Conservation (phyloP, 1,140 invertebrate species). For the Coboldia fuscipes region DNA sequence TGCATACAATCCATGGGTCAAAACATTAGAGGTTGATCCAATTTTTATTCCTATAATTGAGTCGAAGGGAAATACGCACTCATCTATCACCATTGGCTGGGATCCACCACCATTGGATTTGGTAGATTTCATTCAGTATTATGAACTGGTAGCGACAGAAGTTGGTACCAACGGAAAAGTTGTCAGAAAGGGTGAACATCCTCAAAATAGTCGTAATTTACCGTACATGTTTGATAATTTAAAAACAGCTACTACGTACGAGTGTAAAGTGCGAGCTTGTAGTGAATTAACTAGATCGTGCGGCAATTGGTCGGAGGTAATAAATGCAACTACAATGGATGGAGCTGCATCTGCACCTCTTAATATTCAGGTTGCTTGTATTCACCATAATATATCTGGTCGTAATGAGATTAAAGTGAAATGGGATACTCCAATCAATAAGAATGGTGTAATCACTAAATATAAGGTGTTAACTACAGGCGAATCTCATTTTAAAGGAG, state of each 20-base stretch:
- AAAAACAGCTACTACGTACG: constrained; percentile 51
- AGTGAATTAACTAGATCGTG: constrained; percentile 52
- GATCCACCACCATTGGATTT: constrained; percentile 36
- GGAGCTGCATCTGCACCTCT: constrained; percentile 26
- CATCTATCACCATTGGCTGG: constrained; percentile 61
- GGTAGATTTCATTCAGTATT: constrained; percentile 50
- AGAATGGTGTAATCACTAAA: constrained; percentile 48
- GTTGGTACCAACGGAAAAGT: constrained; percentile 29
- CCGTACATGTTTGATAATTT: constrained; percentile 56
- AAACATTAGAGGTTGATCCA: constrained; percentile 45
- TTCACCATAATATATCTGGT: constrained; percentile 36
- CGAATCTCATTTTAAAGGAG: constrained; percentile 31
- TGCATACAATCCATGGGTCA: constrained; percentile 27
- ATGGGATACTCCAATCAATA: constrained; percentile 43
- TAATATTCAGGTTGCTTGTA: constrained; percentile 9
- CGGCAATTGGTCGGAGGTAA: constrained; percentile 46
- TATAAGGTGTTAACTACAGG: constrained; percentile 33
- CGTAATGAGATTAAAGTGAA: constrained; percentile 36
- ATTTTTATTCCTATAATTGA: constrained; percentile 52
- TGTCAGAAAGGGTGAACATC: constrained; percentile 34
- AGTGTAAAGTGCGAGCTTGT: constrained; percentile 51
- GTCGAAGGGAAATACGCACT: constrained; percentile 52
- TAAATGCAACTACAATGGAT: constrained; percentile 60
- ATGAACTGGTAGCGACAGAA: constrained; percentile 38
- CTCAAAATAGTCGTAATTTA: constrained; percentile 34